Percentiles rank a stretch among this genome's conserved stretches.
Conservation (phyloP, 92 coral and sea anemone genomes). For the Zoanthus gigantus region DNA sequence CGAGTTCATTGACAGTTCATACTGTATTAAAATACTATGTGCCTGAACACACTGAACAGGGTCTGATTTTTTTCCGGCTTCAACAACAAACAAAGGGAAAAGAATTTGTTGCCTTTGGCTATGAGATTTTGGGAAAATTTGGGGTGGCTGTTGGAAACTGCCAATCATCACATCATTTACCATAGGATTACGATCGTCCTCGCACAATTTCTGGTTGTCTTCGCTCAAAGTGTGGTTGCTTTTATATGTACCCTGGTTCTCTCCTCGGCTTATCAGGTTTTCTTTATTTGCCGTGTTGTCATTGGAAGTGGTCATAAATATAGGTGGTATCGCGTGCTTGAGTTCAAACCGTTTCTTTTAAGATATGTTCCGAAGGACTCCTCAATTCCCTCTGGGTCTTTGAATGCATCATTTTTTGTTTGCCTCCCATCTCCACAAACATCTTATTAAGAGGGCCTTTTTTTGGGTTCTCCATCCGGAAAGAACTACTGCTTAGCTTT, state of each 20-base stretch:
- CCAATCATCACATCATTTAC: background rate
- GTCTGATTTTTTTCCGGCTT: background rate
- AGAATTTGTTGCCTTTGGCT: constrained; percentile 19
- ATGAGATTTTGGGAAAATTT: background rate
- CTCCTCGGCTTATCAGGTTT: background rate
- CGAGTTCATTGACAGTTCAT: background rate
- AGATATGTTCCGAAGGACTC: background rate
- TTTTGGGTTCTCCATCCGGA: background rate
- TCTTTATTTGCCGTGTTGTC: background rate
- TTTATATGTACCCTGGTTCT: background rate
- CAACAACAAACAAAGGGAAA: background rate
- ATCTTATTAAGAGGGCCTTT: background rate
- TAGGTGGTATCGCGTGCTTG: background rate
- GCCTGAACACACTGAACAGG: background rate
- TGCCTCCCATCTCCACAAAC: background rate
- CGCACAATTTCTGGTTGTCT: background rate
- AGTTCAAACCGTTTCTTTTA: constrained; percentile 1
- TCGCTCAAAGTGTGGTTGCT: background rate
- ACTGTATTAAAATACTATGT: background rate
- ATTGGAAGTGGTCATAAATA: background rate
- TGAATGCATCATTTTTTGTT: background rate
- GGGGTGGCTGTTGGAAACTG: background rate
- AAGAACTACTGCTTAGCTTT: background rate
- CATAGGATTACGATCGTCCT: background rate
- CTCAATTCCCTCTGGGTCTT: background rate